phyloP scores from a whole-genome alignment of 2,888 invertebrate genomes.

The Hoplodrina blanda region DNA sequence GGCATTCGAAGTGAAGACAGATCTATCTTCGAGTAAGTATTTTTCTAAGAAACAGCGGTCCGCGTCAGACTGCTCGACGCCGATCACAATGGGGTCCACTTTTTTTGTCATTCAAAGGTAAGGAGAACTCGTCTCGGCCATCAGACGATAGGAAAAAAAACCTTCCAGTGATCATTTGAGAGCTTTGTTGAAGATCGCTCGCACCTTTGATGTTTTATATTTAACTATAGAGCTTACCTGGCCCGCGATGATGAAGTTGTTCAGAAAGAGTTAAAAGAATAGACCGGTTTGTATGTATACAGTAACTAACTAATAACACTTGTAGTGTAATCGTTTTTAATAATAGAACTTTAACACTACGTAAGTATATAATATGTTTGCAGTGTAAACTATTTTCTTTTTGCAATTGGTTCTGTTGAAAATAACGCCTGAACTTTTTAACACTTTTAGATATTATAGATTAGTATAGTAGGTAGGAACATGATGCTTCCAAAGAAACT shows the following conservation, averaged over 20 bases:
- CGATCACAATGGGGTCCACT: conserved; percentile 83
- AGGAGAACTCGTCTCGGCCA: conserved; percentile 79
- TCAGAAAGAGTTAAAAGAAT: conserved; percentile 73
- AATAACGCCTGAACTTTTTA: background rate
- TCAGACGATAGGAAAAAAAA: conserved; percentile 82
- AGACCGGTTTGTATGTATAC: conserved; percentile 57
- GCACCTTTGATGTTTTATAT: conserved; percentile 83
- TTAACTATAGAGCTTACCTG: conserved; percentile 76
- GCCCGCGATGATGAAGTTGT: conserved; percentile 74
- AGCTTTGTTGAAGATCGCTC: conserved; percentile 76
- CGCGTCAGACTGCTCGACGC: conserved; percentile 88
- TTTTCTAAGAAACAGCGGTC: conserved; percentile 84
- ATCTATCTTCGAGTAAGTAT: conserved; percentile 66
- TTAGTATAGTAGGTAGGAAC: background rate
- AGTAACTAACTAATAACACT: conserved; percentile 49
- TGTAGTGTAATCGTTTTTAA: conserved; percentile 44
- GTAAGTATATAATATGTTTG: background rate
- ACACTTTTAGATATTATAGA: background rate
- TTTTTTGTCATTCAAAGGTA: conserved; percentile 82
- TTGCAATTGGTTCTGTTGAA: background rate
- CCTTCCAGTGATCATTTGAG: conserved; percentile 78
- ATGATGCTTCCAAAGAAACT: background rate
- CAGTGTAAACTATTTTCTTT: background rate
- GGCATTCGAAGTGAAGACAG: conserved; percentile 64
- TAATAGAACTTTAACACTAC: conserved; percentile 16